Evolutionary conservation across 2,888 invertebrate species (phyloP), one percentile per base, ranked within the genome.

Genomic region (Eugnorisma glareosa): DNA sequence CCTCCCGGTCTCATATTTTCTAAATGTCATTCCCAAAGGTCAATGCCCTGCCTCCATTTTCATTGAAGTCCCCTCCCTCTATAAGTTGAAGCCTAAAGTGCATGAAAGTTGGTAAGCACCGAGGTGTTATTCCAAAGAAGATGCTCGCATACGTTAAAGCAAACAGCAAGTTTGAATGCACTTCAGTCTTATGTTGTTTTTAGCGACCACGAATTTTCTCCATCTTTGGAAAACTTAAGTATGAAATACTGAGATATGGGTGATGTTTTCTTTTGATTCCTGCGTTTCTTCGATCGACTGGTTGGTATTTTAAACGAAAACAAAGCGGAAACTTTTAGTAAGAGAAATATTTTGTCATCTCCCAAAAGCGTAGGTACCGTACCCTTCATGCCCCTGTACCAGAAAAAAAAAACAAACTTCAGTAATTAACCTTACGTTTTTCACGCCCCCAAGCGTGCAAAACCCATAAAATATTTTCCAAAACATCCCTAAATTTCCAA

Each of bases 51-150:
- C 77, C 73, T 73, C 75, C 69, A 63, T 74, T 79, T 82, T 73
- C 63, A 77, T 35, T 72, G 51, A n/a, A 63, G 59, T 51, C 57
- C 37, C 40, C 35, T 15, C 64, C 21, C 61, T 72, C 43, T 81
- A 76, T 76, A 74, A 76, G 66, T 69, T 74, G 63, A 76, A 74
- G 75, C 75, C 84, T 81, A 75, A 82, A 82, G 81, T 83, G 86
- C 79, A 82, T 73, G 73, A 83, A 84, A 88, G 86, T 88, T 88
- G 40, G 82, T 83, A 79, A 87, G 80, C 78, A 81, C 64, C 77
- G 78, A 78, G 81, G 82, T 88, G 86, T 89, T 89, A 86, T 89
- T 89, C 84, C 63, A 82, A 86, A 86, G 85, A 77, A 85, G 79
- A 86, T 86, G 78, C 78, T 81, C 85, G 87, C 86, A 86, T 89